phyloP scores from a whole-genome alignment of 2,797 vertebrate genomes.

The Sebastes flavidus region DNA sequence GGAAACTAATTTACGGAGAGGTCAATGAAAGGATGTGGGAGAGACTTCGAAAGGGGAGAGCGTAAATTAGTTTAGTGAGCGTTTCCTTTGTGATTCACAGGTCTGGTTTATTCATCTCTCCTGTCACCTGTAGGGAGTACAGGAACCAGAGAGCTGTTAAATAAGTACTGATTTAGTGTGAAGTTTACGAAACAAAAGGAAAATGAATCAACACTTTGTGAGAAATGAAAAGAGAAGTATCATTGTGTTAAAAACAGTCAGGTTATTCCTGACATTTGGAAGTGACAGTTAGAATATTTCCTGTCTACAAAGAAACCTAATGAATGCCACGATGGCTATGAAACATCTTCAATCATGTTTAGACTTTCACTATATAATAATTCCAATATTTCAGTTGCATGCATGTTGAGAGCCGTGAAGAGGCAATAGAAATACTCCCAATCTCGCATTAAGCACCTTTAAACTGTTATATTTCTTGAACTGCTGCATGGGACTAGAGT shows the following conservation, averaged over 20 bases:
- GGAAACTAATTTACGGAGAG: conserved; percentile 49
- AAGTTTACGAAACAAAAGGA: conserved; percentile 5
- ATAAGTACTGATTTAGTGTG: neutral
- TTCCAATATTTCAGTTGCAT: too few species aligned
- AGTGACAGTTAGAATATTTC: neutral
- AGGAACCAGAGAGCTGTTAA: conserved; percentile 14
- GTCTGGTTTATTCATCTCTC: conserved; percentile 4
- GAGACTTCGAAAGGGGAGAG: conserved; percentile 11
- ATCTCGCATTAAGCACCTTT: too few species aligned
- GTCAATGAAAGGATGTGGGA: conserved; percentile 48
- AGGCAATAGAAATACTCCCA: too few species aligned
- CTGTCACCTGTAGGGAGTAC: neutral
- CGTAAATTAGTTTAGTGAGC: conserved; percentile 34
- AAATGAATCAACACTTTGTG: neutral
- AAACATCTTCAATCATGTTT: neutral
- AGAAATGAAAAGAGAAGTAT: neutral
- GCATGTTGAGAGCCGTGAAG: too few species aligned
- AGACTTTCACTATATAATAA: neutral
- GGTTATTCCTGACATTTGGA: neutral
- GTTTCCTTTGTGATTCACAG: conserved; percentile 14
- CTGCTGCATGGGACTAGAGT: too few species aligned
- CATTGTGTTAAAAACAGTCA: neutral
- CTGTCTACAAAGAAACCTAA: neutral
- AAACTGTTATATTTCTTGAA: neutral
- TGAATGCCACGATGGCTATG: neutral